Evolutionary conservation across 2,888 invertebrate species (phyloP).

Genomic region (Dysmachus trigonus): DNA sequence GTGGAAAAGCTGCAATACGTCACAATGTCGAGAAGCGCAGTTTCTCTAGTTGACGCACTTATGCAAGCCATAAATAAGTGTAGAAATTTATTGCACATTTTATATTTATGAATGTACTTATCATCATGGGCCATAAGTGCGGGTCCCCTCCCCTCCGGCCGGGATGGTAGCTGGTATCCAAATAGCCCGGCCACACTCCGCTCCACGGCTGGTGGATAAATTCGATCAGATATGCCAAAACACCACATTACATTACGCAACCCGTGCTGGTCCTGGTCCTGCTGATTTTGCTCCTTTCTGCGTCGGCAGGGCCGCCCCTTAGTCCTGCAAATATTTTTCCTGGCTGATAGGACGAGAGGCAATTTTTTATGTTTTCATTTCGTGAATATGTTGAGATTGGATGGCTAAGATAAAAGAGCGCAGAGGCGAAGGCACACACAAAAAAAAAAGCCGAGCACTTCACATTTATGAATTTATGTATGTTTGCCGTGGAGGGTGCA

Average conservation of each 20-base stretch:
- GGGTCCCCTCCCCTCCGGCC: neutral
- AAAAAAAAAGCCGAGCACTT: conserved; percentile 24
- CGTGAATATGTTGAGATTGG: conserved; percentile 50
- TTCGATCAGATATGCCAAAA: conserved; percentile 49
- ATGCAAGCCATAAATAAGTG: conserved; percentile 44
- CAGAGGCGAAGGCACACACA: neutral
- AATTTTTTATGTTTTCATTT: conserved; percentile 51
- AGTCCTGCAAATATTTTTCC: conserved; percentile 20
- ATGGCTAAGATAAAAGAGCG: conserved; percentile 44
- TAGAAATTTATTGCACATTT: conserved; percentile 50
- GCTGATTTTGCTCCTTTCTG: conserved; percentile 31
- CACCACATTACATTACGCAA: conserved; percentile 24
- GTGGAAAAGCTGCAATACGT: neutral
- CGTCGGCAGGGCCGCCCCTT: neutral
- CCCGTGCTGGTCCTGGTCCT: conserved; percentile 32
- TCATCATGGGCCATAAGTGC: conserved; percentile 47
- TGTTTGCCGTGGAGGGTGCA: conserved; percentile 28
- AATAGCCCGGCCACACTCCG: conserved; percentile 21
- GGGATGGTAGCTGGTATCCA: conserved; percentile 26
- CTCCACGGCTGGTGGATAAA: conserved; percentile 45
- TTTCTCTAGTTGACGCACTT: neutral
- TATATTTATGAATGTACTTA: conserved; percentile 51
- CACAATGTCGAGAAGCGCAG: neutral
- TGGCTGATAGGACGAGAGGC: conserved; percentile 48
- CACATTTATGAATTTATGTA: conserved; percentile 45